Base-by-base conservation (phyloP, 2,797 vertebrate species). In the Esox masquinongy region DNA sequence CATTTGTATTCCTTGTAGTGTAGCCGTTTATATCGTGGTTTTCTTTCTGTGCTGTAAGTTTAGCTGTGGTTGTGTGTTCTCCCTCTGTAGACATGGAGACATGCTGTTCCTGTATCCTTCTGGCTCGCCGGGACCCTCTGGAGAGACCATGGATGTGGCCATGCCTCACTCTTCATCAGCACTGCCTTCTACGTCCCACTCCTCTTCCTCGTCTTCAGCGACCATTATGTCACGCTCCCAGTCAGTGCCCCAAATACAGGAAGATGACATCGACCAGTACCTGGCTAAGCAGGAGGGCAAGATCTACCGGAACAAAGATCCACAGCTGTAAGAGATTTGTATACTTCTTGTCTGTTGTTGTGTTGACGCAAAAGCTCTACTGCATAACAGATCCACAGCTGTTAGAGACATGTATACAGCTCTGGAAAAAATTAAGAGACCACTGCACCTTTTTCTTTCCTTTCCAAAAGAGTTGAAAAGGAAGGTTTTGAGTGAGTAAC, bases 261-360 rank as follows among this genome's bases (percentile, higher is more conserved):
- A 99, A 74, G 97, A 99, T 0, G 96, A 98, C 80, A 99, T 99
- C 0, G 97, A 99, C 87, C 97, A 98, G 86, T 97, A 95, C 83
- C 93, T 99, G 89, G 93, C 95, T 87, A 97, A 95, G 79, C 98
- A 99, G 85, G 98, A 99, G 0, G 98, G 98, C 75, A 99, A 98
- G 88, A 99, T 99, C 84, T 99, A 99, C 89, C 87, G 98, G 77
- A 97, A 95, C 88, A 91, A 81, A 86, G 98, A 99, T 82, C 93
- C 96, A 1, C 97, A 98, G 91, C 94, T 98, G 51, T 34, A 26
- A 11, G 39, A 53, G n/a, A 59, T 22, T n/a, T 56, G 9, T 9
- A n/a, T 53, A n/a, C 5, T n/a, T 53, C 51, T 1, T 53, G 51
- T 43, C 39, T 43, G 39, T 43, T 43, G 39, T 43, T 43, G 39